These are phyloP conservation scores for Bothrops jararaca DNA, from an alignment of 2,113 vertebrate genomes.

Conservation along the genomic window DNA sequence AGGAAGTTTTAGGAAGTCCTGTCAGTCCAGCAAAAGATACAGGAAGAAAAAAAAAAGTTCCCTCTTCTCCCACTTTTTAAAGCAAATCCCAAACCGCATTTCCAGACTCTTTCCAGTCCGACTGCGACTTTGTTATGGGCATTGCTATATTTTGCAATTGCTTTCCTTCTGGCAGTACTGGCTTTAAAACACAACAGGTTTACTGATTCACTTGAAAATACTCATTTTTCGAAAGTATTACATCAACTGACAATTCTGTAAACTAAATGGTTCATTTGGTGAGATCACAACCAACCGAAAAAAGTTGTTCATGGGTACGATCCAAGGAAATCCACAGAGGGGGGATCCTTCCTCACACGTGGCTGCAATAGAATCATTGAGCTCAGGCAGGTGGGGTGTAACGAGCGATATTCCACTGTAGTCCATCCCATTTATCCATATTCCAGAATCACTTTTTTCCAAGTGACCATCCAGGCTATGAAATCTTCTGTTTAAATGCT, in stretches of 20 bases:
- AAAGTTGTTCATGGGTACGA: conserved; percentile 89
- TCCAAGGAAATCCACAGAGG: conserved; percentile 94
- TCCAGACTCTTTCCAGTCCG: background rate
- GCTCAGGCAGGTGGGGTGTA: conserved; percentile 84
- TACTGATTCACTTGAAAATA: background rate
- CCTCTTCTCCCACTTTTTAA: background rate
- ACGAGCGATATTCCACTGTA: conserved; percentile 88
- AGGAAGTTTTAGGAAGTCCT: background rate
- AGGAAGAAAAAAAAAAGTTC: background rate
- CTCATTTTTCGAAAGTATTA: background rate
- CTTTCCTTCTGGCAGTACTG: background rate
- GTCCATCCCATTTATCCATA: conserved; percentile 97
- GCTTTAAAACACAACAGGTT: background rate
- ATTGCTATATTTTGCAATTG: background rate
- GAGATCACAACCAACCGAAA: conserved; percentile 77
- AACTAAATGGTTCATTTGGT: background rate
- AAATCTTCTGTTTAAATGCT: conserved; percentile 88
- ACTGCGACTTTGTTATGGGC: background rate
- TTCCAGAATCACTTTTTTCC: conserved; percentile 85
- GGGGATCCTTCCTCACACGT: conserved; percentile 80
- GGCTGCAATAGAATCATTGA: conserved; percentile 86
- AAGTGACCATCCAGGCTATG: conserved; percentile 81
- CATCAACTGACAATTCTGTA: background rate
- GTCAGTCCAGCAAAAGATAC: background rate
- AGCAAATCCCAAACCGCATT: background rate